Conservation (phyloP, 2,113 vertebrate species). For the Penelope pileata region DNA sequence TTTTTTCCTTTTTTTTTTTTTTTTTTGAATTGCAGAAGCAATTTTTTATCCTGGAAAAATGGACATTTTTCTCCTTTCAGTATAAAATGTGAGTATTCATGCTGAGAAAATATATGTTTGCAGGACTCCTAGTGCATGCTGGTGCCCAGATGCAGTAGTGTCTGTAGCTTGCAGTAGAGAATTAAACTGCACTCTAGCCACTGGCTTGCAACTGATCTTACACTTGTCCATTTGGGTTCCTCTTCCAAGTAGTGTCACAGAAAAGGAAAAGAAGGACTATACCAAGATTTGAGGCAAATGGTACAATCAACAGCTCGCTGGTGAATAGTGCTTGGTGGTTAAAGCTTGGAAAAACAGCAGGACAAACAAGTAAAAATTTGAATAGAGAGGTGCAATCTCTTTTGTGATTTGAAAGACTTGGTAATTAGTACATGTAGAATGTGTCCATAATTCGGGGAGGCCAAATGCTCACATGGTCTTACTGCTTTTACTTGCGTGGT, state of each 20-base stretch:
- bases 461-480: not conserved
- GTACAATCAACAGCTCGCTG: not conserved
- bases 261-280: not conserved
- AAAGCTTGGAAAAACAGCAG: not conserved
- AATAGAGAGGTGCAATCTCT: not conserved
- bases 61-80: not conserved
- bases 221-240: not conserved
- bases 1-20: not conserved
- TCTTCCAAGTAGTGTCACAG: not conserved
- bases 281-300: not conserved
- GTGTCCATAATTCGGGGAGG: not conserved
- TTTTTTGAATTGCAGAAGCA: not conserved
- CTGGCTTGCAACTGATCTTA: not conserved
- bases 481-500: not conserved
- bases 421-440: not conserved
- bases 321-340: not conserved
- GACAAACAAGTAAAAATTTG: not conserved
- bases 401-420: not conserved
- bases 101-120: rapidly evolving
- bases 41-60: not conserved
- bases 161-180: not conserved
- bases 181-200: not conserved
- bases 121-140: not conserved
- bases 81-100: not conserved
- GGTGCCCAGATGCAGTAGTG: not conserved